Conservation (phyloP, 1,140 invertebrate genomes). For the Hycleus phaleratus region DNA sequence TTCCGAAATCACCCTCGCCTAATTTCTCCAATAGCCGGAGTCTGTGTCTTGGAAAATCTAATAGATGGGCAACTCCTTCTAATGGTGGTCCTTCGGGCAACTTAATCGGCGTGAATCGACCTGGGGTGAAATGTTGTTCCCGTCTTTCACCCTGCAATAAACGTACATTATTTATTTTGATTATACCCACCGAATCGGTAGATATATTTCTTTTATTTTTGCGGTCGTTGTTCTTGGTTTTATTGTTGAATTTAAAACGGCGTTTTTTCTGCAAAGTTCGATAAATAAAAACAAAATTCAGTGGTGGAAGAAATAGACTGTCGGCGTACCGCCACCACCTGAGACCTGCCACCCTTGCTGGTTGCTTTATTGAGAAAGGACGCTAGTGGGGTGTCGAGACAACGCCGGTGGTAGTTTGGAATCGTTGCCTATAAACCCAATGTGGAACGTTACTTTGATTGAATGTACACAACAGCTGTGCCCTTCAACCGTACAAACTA, state of each 20-base stretch:
- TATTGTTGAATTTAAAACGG: too few relatives aligned
- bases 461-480: conserved; percentile 22
- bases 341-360: background rate
- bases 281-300: background rate
- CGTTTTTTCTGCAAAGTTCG: background rate
- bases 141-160: conserved; percentile 50
- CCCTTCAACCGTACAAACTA: conserved; percentile 1
- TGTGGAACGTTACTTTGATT: conserved; percentile 11
- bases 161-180: conserved; percentile 15
- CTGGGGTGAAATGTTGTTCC: conserved; percentile 52
- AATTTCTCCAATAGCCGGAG: conserved; percentile 77
- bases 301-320: background rate
- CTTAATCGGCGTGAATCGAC: conserved; percentile 59
- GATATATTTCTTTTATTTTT: too few relatives aligned
- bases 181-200: too few relatives aligned
- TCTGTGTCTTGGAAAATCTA: conserved; percentile 73
- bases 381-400: conserved; percentile 5
- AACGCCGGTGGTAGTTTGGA: background rate
- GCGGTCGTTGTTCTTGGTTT: too few relatives aligned
- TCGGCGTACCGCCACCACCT: conserved; percentile 3
- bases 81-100: conserved; percentile 56
- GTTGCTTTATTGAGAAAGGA: too few relatives aligned
- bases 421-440: too few relatives aligned
- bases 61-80: conserved; percentile 50
- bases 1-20: conserved; percentile 81